Evolutionary conservation across 1,140 invertebrate genomes (phyloP), one percentile per base, ranked within the genome.

Genomic region (Steinernema feltiae): DNA sequence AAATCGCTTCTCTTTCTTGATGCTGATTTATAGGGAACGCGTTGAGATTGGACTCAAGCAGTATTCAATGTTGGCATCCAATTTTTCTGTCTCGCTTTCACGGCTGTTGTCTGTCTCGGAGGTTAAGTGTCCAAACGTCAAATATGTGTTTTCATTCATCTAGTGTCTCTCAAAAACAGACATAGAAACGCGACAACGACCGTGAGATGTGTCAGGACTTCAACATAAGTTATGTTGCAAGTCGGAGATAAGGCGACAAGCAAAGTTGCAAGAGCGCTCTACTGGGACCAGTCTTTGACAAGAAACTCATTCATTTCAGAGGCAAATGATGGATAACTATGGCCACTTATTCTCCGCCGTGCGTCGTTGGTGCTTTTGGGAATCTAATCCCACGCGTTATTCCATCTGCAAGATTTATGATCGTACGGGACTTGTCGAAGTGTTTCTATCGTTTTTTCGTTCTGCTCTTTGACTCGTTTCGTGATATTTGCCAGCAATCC

Each of bases 381-480:
- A 3, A 63, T 63, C 53, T 17, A 63, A 63, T 63, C 24, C 15
- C 53, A n/a, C 24, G 12, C 24, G 24, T 27, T 63, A 63, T 63
- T 63, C 53, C 53, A 63, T 63, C 53, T 63, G 53, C 24, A 21
- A 63, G 53, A 17, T 63, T 63, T 63, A 63, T 63, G 53, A 27
- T 3, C 12, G 24, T 21, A 63, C 53, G 53, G 53, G 41, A 46
- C 7, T 63, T 63, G 24, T 63, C 53, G 24, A 63, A 63, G 53
- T 63, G 53, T 12, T 17, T 63, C 53, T 63, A 46, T 15, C 24
- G 53, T 63, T 27, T 15, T 63, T 27, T 15, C 24, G 53, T 27
- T 15, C 24, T 63, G 53, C 24, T 21, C 53, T 17, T 63, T 63
- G 53, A 63, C 53, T 63, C 12, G 15, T 15, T 15, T 27, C 53